Evolutionary conservation across 2,797 vertebrate species (phyloP), one percentile per base, ranked within the genome.

Genomic region (Lagocephalus sceleratus): DNA sequence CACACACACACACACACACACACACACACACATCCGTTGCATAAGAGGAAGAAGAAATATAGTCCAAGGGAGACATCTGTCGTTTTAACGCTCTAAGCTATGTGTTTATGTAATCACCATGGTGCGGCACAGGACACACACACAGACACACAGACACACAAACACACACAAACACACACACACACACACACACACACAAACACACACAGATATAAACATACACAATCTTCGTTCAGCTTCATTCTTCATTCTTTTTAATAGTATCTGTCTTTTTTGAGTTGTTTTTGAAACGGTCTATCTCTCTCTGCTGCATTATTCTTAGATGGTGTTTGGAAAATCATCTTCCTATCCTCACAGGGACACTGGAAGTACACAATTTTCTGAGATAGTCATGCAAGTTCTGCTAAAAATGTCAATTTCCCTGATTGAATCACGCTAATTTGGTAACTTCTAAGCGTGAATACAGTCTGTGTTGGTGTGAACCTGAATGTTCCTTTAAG

Each of bases 21-120:
- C 22, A 53, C 7, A 45, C 26, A 47, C 48, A 45, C 47, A 50
- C n/a, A 43, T 40, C 20, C 42, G 59, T 87, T 89, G 75, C 82
- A 64, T 88, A 90, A 91, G 78, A 85, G 74, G 68, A 85, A 83
- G 67, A 84, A 83, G 68, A 76, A 78, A 71, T 79, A 72, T 79
- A 85, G 75, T 67, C 72, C 32, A 75, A 58, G 65, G 68, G 73
- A 82, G 79, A 85, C 82, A 87, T 86, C 86, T 90, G 87, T 85
- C 71, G 47, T 80, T 60, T 82, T 57, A 51, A 60, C 64, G 75
- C 69, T 67, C 54, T 26, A 51, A 71, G 69, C 64, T 76, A 53
- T 80, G 72, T 78, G 79, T 89, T 89, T 88, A 85, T 83, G 70
- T 84, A 88, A 88, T 84, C 79, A 56, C 73, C 61, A 66, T 68